phyloP scores from a whole-genome alignment of 2,888 invertebrate genomes.

The Clostera curtula region DNA sequence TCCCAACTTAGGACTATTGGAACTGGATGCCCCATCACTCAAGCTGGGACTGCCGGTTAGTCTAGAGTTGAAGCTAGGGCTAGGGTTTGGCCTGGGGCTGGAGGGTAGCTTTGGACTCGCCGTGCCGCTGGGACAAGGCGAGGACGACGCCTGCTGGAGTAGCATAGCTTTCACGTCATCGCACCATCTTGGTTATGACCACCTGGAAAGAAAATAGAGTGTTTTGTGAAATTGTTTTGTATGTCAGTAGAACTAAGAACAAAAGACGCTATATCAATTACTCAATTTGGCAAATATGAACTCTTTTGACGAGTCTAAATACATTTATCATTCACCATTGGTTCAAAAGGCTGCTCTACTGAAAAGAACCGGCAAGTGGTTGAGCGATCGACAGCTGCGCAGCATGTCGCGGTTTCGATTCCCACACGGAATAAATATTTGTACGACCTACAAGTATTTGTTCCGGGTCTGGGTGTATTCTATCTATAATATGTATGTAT shows the following conservation, averaged over 20 bases:
- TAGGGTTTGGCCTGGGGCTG: conserved; percentile 44
- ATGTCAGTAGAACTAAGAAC: background rate
- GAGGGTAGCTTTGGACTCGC: conserved; percentile 56
- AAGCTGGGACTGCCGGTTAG: conserved; percentile 42
- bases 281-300: too few species aligned
- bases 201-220: conserved; percentile 37
- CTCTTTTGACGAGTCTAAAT: too few species aligned
- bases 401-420: too few species aligned
- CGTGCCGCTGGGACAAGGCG: conserved; percentile 70
- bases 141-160: conserved; percentile 67
- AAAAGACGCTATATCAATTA: background rate
- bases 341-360: too few species aligned
- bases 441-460: too few species aligned
- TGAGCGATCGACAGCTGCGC: too few species aligned
- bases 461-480: too few species aligned
- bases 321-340: too few species aligned
- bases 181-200: conserved; percentile 43
- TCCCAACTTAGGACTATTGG: conserved; percentile 30
- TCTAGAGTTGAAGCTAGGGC: conserved; percentile 26
- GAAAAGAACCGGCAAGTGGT: too few species aligned
- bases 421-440: too few species aligned
- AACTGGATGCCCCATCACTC: conserved; percentile 38
- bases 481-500: too few species aligned
- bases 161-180: conserved; percentile 68
- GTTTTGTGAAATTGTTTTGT: conserved; percentile 4